Base-by-base conservation (phyloP, 2,888 invertebrate species). In the Pteria penguin region DNA sequence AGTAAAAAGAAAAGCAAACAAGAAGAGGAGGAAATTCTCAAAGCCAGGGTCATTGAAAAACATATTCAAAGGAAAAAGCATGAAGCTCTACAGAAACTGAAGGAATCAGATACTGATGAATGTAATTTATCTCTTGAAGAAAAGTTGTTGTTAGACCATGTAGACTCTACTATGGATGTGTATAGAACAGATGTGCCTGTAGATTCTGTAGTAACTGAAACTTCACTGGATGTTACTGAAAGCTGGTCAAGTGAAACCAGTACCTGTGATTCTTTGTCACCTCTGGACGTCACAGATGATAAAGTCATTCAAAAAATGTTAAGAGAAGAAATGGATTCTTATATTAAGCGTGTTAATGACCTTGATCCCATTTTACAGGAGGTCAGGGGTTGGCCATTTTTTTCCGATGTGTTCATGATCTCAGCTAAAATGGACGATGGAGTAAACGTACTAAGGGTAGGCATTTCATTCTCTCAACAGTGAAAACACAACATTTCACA, bases 371-470 rank as follows among this genome's bases (percentile, higher is more conserved):
- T 66, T 24, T 89, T 90, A 27, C 75, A 79, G 62, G 79, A 88
- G 31, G 87, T 89, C 73, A 82, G 82, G 71, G 94, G 95, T 5
- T 96, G 96, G 95, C 94, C 94, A n/a, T 91, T 95, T 82, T 99
- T 99, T 92, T 94, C 94, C 31, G 95, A 96, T 89, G 95, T 98
- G 11, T 99, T 99, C 90, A 95, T 98, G 94, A 94, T 97, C n/a
- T 98, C 98, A 8, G 96, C 97, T 0, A 90, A 97, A 31, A 94
- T 94, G 72, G 96, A 96, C 27, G 95, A 95, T 92, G 97, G 97
- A 1, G 92, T 96, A 1, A 93, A 94, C 33, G 95, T 95, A 85
- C 93, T 97, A 32, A 94, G 94, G 93, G n/a, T n/a, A n/a, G n/a
- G n/a, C n/a, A n/a, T n/a, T n/a, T n/a, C n/a, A n/a, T n/a, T n/a